Evolutionary conservation across 2,888 invertebrate species (phyloP), one percentile per base, ranked within the genome.

Genomic region (Euclidia mi): DNA sequence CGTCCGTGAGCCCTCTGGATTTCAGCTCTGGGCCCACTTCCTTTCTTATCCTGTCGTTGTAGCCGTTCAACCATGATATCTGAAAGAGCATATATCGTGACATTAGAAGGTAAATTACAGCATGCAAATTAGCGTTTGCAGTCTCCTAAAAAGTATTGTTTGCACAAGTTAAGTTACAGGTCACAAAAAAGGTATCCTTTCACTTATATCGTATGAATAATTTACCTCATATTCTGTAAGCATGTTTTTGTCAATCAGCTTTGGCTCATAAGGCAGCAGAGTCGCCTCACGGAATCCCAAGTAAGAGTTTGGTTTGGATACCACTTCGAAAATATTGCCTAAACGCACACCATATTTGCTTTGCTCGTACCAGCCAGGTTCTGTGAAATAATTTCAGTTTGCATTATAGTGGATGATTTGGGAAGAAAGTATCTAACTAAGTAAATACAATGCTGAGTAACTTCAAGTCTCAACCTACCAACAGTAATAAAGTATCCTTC

Each of bases 311-410:
- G 87, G 68, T 61, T 92, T 94, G 35, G 95, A 84, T 4, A 96
- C 84, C 6, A 98, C 97, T 91, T 98, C 96, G 44, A 98, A 87
- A 15, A 98, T 95, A 83, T 98, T 99, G 79, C 98, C 98, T 49
- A 99, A 94, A 10, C 98, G 96, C 25, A 98, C 96, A 0, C 99
- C 99, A 87, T 97, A 99, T 75, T 97, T 96, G 2, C 96, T 96
- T 60, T 96, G 95, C 79, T 97, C 97, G 84, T 99, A 99, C 93
- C 96, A 98, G 4, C 98, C 98, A 0, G 99, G 99, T 76, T 98
- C 98, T 97, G 84, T 17, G 84, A 85, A 59, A 40, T 58, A 14
- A 41, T 41, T 25, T 37, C 3, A 14, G 7, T n/a, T n/a, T 6
- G 3, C 6, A 7, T 25, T 25, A 7, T 1, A 7, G 7, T 25